These are phyloP conservation scores for Drosophila ercepeae DNA, from an alignment of 1,140 invertebrate species.

Conservation along the genomic window DNA sequence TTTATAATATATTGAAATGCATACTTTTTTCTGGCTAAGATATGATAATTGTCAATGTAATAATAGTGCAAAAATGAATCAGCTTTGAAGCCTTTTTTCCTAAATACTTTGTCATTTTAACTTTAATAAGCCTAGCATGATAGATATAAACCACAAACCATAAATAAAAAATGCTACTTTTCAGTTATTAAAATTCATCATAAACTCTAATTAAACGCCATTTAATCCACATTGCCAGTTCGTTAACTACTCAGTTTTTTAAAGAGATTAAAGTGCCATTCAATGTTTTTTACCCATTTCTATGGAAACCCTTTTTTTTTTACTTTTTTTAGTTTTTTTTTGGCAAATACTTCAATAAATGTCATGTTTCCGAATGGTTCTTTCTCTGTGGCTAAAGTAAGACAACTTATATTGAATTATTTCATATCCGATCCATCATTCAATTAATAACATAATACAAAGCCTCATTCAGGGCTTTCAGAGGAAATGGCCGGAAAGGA, in stretches of 20 bases:
- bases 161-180: not conserved
- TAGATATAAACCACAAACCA: not conserved
- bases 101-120: not conserved
- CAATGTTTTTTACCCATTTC: no score
- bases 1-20: not conserved
- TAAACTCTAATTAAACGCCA: not conserved
- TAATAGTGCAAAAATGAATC: not conserved
- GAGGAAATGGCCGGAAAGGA: not conserved
- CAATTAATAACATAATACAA: constrained; percentile 31
- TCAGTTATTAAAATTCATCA: not conserved
- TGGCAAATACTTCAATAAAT: no score
- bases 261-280: no score
- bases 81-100: no score
- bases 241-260: not conserved
- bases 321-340: no score
- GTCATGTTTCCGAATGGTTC: no score
- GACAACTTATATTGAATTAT: not conserved
- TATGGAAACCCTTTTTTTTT: no score
- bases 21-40: not conserved
- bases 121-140: not conserved
- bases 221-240: constrained; percentile 25
- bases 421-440: constrained; percentile 39
- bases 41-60: not conserved
- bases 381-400: no score
- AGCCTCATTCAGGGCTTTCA: constrained; percentile 8